Evolutionary conservation across 2,797 vertebrate genomes (phyloP), one percentile per base, ranked within the genome.

Genomic region (Distichodus sexfasciatus): DNA sequence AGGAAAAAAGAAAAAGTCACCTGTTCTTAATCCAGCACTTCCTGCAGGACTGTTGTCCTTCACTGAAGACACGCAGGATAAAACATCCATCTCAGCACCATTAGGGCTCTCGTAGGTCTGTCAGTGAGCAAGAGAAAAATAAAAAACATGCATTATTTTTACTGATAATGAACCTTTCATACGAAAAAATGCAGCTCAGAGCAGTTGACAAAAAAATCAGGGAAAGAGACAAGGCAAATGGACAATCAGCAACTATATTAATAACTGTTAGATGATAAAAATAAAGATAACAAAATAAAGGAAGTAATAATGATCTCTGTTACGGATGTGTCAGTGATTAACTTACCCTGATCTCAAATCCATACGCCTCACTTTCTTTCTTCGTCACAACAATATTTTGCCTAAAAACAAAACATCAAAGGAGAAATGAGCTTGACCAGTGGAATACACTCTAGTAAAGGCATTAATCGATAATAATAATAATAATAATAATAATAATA

Each of bases 331-430:
- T 36, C 36, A 36, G 6, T 33, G 3, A 15, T 28, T 10, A 51
- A 65, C 86, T 82, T 77, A 94, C 93, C 90, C 91, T 90, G 81
- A 94, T 92, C 84, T 94, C 91, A 90, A 94, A 94, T 63, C 93
- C 93, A 82, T 93, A 94, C 0, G 79, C 76, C 80, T 90, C 91
- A 69, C 87, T 89, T 14, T 94, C 91, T 47, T 89, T 86, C 74
- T 93, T 94, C 28, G 88, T 12, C 46, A 85, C 46, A 8, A 53
- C 6, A 6, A 85, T 44, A 29, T 40, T 76, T 64, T 62, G 69
- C 47, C 82, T 83, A 54, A 8, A 54, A 68, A n/a, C n/a, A n/a
- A n/a, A n/a, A n/a, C n/a, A n/a, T n/a, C n/a, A n/a, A n/a, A n/a
- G n/a, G n/a, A n/a, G n/a, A n/a, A n/a, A n/a, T n/a, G n/a, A n/a